These are phyloP conservation scores for Drosophila parabipectinata DNA, from an alignment of 1,140 invertebrate species.

Conservation along the genomic window DNA sequence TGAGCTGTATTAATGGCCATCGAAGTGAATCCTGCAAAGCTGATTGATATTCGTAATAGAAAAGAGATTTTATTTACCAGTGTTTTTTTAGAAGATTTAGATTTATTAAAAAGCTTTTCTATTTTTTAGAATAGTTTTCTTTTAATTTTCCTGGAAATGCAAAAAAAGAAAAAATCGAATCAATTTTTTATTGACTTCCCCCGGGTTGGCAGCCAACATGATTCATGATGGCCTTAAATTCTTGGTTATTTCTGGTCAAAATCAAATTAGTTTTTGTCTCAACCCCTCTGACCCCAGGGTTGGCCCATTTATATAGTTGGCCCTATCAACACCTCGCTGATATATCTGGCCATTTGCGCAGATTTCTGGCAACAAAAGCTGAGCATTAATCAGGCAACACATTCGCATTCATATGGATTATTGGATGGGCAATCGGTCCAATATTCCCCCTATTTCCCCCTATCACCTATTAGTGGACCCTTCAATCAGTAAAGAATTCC, in stretches of 20 bases:
- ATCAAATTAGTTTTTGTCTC: constrained; percentile 5
- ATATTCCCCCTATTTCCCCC: neutral
- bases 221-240: constrained; percentile 25
- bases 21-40: constrained; percentile 1
- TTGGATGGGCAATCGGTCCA: neutral
- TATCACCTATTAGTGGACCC: constrained; percentile 4
- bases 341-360: constrained; percentile 45
- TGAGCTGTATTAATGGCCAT: constrained; percentile 3
- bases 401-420: constrained; percentile 37
- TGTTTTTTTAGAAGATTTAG: no score
- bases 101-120: no score
- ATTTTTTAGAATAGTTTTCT: neutral
- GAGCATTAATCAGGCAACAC: constrained; percentile 52
- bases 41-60: constrained; percentile 3
- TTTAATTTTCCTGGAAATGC: neutral
- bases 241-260: constrained; percentile 28
- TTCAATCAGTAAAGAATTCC: constrained; percentile 1
- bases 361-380: constrained; percentile 43
- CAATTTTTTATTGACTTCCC: constrained; percentile 9
- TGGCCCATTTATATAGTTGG: neutral
- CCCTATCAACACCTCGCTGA: constrained; percentile 32
- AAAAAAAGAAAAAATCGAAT: no score
- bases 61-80: neutral
- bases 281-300: neutral
- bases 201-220: constrained; percentile 11